Conservation (phyloP, 1,140 invertebrate species). For the Cyclargus thomasi region DNA sequence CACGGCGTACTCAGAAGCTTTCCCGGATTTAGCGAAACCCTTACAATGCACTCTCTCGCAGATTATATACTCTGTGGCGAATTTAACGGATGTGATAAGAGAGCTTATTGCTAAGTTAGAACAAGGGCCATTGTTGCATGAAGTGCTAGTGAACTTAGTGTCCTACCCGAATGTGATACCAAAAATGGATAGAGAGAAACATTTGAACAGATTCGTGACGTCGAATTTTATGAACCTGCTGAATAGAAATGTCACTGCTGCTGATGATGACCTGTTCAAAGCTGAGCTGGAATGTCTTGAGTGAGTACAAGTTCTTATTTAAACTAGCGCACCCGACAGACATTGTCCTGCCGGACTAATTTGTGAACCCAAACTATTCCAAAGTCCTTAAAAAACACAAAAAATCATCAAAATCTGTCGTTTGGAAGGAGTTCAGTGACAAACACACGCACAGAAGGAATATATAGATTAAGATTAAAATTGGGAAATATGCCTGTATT, state of each 20-base stretch:
- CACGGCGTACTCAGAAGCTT: constrained; percentile 74
- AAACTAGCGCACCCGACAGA: no score
- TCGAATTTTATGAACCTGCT: constrained; percentile 50
- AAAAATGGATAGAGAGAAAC: constrained; percentile 56
- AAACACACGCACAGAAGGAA: no score
- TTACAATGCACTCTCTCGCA: constrained; percentile 77
- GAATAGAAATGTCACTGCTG: constrained; percentile 35
- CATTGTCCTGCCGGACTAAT: no score
- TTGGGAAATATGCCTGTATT: no score
- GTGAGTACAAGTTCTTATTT: constrained; percentile 46
- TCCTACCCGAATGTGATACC: constrained; percentile 73
- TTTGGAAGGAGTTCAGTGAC: no score
- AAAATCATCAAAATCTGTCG: no score
- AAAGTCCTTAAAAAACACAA: no score
- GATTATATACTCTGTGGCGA: constrained; percentile 76
- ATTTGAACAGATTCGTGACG: constrained; percentile 65
- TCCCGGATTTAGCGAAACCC: constrained; percentile 81
- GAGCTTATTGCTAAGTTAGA: constrained; percentile 59
- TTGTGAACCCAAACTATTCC: no score
- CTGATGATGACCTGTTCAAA: constrained; percentile 32
- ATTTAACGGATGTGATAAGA: constrained; percentile 64
- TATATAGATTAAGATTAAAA: no score
- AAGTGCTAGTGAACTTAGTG: constrained; percentile 49
- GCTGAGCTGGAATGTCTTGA: constrained; percentile 46
- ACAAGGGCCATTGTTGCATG: constrained; percentile 36